Evolutionary conservation across 2,888 invertebrate species (phyloP).

Genomic region (Azorinus chamasolen): DNA sequence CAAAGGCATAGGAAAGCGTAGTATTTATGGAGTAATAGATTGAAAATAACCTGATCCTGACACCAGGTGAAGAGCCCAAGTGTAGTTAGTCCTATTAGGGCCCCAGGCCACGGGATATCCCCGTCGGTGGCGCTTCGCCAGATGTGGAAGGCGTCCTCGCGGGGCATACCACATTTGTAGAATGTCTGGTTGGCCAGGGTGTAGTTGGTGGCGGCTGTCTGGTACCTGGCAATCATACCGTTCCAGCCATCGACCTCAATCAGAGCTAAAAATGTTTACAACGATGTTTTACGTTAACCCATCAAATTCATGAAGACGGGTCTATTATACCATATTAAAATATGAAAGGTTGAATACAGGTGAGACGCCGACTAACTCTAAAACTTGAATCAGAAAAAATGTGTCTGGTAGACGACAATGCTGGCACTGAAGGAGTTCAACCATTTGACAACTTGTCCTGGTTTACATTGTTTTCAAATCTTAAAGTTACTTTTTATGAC

Average conservation of each 20-base stretch:
- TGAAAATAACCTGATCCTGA: conserved; percentile 84
- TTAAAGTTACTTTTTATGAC: no score
- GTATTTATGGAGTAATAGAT: no score
- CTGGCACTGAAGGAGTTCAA: no score
- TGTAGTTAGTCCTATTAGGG: conserved; percentile 81
- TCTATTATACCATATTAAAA: no score
- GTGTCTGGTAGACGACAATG: no score
- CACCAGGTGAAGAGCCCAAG: conserved; percentile 84
- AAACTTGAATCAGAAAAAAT: no score
- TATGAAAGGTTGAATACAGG: no score
- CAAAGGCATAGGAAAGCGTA: no score
- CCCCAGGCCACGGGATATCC: conserved; percentile 84
- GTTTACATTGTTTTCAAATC: no score
- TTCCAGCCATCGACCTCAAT: conserved; percentile 87
- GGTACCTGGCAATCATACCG: conserved; percentile 85
- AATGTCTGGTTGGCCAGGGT: conserved; percentile 73
- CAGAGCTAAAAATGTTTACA: conserved; percentile 37
- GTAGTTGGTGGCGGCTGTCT: conserved; percentile 84
- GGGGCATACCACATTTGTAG: conserved; percentile 79
- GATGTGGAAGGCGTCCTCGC: conserved; percentile 79
- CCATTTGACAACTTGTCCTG: no score
- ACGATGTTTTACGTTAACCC: neutral
- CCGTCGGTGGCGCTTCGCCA: conserved; percentile 76
- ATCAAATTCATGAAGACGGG: no score
- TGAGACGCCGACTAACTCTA: no score